Percentiles rank a stretch among this genome's conserved stretches.
phyloP scores from a whole-genome alignment of 2,888 invertebrate genomes.

The Spodoptera littoralis region DNA sequence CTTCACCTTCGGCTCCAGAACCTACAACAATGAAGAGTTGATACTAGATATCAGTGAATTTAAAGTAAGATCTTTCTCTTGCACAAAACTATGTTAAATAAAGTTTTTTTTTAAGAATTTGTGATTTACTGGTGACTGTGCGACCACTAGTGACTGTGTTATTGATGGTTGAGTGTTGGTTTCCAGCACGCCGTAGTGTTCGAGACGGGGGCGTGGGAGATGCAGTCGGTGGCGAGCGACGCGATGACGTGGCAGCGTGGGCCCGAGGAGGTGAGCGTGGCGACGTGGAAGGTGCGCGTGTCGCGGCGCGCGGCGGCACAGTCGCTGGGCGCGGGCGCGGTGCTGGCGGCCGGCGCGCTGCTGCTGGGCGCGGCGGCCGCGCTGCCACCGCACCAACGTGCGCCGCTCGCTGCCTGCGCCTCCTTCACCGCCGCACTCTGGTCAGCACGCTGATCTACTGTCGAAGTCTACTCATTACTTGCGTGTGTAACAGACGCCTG shows the following conservation, averaged over 20 bases:
- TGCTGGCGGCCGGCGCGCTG: slow-evolving; percentile 63
- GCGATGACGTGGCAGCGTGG: slow-evolving; percentile 45
- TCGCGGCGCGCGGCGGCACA: slow-evolving; percentile 73
- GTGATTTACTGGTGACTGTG: no score
- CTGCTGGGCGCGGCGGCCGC: slow-evolving; percentile 68
- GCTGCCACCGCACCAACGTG: slow-evolving; percentile 67
- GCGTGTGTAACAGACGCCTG: neutral
- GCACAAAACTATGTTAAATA: no score
- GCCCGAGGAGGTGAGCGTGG: slow-evolving; percentile 55
- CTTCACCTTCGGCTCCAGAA: slow-evolving; percentile 93
- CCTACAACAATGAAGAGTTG: slow-evolving; percentile 90
- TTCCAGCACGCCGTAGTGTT: slow-evolving; percentile 67
- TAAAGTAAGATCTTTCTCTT: slow-evolving; percentile 57
- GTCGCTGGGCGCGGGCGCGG: slow-evolving; percentile 61
- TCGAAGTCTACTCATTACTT: no score
- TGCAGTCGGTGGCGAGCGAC: slow-evolving; percentile 59
- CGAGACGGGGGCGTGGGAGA: slow-evolving; percentile 77
- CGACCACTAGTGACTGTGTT: no score
- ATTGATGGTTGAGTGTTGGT: neutral
- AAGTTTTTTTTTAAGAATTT: no score
- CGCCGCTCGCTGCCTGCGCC: slow-evolving; percentile 75
- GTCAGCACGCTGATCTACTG: slow-evolving; percentile 53
- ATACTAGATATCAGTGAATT: slow-evolving; percentile 69
- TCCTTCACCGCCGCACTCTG: slow-evolving; percentile 74
- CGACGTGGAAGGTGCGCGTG: slow-evolving; percentile 64